Evolutionary conservation across 2,113 vertebrate genomes (phyloP).

Genomic region (Ciconia boyciana): DNA sequence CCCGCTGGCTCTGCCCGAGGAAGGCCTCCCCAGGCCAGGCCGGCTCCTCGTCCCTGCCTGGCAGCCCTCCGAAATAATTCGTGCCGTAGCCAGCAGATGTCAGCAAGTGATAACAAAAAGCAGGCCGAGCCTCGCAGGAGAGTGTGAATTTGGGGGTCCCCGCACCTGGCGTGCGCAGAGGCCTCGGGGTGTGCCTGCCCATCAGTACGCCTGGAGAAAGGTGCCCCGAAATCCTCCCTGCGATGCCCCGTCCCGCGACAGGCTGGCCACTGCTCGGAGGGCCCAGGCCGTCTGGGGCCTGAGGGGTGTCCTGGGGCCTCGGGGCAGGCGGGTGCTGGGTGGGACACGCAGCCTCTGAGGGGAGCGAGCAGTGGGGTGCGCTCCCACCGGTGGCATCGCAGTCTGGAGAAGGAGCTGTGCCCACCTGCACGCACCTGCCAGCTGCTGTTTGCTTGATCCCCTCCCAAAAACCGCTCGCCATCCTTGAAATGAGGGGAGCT

Average conservation of each 20-base stretch:
- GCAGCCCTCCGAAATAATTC: slow-evolving; percentile 8
- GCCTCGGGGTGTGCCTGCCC: not conserved
- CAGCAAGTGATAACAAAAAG: slow-evolving; percentile 73
- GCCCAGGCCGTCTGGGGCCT: no score
- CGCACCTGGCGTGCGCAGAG: not conserved
- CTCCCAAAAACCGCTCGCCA: accelerated
- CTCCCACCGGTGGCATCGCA: accelerated
- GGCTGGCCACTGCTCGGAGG: no score
- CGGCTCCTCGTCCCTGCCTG: not conserved
- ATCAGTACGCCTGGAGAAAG: accelerated
- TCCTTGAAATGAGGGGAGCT: not conserved
- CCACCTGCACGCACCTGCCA: not conserved
- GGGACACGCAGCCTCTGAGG: not conserved
- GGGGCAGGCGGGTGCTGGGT: not conserved
- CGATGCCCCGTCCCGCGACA: accelerated
- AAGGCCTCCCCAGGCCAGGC: not conserved
- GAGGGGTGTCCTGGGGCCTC: no score
- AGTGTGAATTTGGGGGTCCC: not conserved
- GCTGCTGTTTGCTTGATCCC: not conserved
- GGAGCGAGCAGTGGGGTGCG: accelerated
- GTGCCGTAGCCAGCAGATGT: slow-evolving; percentile 74
- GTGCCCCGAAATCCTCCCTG: not conserved
- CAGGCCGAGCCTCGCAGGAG: not conserved
- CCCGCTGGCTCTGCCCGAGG: not conserved
- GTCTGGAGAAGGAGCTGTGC: accelerated